Evolutionary conservation across 53 echinoderm and acorn worm genomes (phyloP).

Genomic region (Echinometra lucunter): DNA sequence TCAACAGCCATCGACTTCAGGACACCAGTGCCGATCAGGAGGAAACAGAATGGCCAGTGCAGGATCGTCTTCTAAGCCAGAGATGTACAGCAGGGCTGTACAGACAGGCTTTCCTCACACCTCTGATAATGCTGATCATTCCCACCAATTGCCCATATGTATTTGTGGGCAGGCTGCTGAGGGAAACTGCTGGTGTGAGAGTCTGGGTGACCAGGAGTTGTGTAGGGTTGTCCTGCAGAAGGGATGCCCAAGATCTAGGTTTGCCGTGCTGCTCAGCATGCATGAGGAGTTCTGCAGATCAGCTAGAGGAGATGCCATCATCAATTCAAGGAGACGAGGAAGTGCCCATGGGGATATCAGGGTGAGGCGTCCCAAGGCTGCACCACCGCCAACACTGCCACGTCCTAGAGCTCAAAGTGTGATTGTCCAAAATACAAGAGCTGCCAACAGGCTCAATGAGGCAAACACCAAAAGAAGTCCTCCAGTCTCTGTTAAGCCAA

Average conservation of each 20-base stretch:
- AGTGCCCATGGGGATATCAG: constrained; percentile 67
- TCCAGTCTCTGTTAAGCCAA: constrained; percentile 54
- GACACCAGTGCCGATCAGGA: constrained; percentile 55
- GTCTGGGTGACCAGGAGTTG: constrained; percentile 54
- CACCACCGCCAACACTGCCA: constrained; percentile 67
- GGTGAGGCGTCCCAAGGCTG: constrained; percentile 34
- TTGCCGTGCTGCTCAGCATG: constrained; percentile 62
- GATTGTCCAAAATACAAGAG: constrained; percentile 51
- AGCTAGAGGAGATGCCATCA: constrained; percentile 53
- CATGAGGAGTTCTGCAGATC: constrained; percentile 66
- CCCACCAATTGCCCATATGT: constrained; percentile 43
- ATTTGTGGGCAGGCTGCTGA: constrained; percentile 60
- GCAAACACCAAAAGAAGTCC: constrained; percentile 1
- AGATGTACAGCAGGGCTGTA: constrained; percentile 63
- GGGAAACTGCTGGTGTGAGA: constrained; percentile 69
- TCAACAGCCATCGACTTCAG: constrained; percentile 65
- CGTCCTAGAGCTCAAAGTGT: constrained; percentile 63
- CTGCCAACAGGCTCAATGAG: constrained; percentile 13
- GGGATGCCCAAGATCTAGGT: constrained; percentile 46
- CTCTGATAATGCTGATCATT: not conserved
- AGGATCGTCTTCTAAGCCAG: constrained; percentile 25
- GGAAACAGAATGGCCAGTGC: constrained; percentile 57
- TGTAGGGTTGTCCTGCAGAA: constrained; percentile 62
- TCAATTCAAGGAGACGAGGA: constrained; percentile 56
- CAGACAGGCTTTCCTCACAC: constrained; percentile 54